A percentile compares a stretch with the other conserved stretches of the same genome.
These are phyloP conservation scores for Ondatra zibethicus DNA, from an alignment of 2,113 vertebrate genomes.

Conservation along the genomic window DNA sequence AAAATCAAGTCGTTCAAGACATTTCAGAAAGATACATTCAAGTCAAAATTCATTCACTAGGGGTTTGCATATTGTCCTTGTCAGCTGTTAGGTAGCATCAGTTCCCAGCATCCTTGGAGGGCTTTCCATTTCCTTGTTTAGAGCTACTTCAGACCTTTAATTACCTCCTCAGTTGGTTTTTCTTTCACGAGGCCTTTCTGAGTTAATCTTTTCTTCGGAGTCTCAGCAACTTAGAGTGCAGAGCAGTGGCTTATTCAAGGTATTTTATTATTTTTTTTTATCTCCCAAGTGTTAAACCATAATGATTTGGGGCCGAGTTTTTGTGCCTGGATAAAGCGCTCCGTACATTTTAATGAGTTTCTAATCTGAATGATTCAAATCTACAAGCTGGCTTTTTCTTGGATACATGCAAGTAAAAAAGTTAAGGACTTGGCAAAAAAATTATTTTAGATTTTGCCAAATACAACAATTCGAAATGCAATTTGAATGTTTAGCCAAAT, in stretches of 20 bases:
- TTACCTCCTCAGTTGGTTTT: slow-evolving; percentile 56
- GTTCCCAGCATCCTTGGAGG: slow-evolving; percentile 33
- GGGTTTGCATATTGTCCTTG: slow-evolving; percentile 39
- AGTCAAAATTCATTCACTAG: slow-evolving; percentile 20
- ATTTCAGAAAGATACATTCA: slow-evolving; percentile 42
- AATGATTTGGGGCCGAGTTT: slow-evolving; percentile 69
- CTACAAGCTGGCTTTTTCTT: slow-evolving; percentile 71
- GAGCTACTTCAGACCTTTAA: slow-evolving; percentile 44
- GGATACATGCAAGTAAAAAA: slow-evolving; percentile 67
- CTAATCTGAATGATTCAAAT: slow-evolving; percentile 72
- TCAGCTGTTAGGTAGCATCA: slow-evolving; percentile 39
- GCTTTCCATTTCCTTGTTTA: slow-evolving; percentile 61
- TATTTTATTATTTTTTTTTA: background rate
- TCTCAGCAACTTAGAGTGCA: slow-evolving; percentile 65
- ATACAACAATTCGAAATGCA: slow-evolving; percentile 68
- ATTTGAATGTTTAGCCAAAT: slow-evolving; percentile 68
- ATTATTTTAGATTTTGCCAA: slow-evolving; percentile 73
- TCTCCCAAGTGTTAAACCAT: slow-evolving; percentile 56
- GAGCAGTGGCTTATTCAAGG: slow-evolving; percentile 61
- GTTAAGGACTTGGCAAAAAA: slow-evolving; percentile 64
- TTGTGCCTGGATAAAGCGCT: slow-evolving; percentile 60
- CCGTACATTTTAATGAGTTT: slow-evolving; percentile 77
- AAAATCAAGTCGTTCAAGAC: slow-evolving; percentile 37
- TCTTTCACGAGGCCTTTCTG: slow-evolving; percentile 64
- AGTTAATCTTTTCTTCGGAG: slow-evolving; percentile 68